These are phyloP conservation scores for Zaprionus lachaisei DNA, from an alignment of 1,140 invertebrate species.

Conservation along the genomic window DNA sequence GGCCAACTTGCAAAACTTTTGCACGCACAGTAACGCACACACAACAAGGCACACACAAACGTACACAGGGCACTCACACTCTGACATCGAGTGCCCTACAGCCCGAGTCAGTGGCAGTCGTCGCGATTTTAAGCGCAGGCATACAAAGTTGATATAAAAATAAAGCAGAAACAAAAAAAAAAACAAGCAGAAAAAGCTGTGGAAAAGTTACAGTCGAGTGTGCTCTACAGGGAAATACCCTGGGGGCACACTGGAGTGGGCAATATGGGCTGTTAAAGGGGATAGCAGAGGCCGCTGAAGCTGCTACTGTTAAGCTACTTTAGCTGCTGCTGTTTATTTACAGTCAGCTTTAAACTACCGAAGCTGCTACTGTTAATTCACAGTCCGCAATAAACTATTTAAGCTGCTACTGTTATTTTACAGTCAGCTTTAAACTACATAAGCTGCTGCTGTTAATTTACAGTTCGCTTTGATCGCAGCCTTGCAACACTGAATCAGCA, in stretches of 20 bases:
- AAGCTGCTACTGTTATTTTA: background rate
- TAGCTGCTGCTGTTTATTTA: too few species aligned
- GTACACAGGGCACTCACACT: slow-evolving; percentile 7
- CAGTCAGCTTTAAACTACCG: too few species aligned
- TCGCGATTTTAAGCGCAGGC: slow-evolving; percentile 70
- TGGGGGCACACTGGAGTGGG: background rate
- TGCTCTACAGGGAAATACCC: slow-evolving; percentile 34
- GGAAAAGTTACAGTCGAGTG: slow-evolving; percentile 21
- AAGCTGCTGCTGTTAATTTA: too few species aligned
- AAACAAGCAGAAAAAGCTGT: slow-evolving; percentile 29
- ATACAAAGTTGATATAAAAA: slow-evolving; percentile 77
- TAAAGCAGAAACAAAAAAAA: slow-evolving; percentile 51
- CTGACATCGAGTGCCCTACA: slow-evolving; percentile 40
- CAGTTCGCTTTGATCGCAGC: too few species aligned
- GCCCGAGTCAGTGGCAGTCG: slow-evolving; percentile 54
- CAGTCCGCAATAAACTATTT: background rate
- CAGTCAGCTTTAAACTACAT: too few species aligned
- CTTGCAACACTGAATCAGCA: too few species aligned
- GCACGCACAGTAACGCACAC: slow-evolving; percentile 65
- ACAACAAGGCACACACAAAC: slow-evolving; percentile 15
- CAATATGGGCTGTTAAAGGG: background rate
- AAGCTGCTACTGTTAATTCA: too few species aligned
- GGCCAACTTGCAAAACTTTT: slow-evolving; percentile 71
- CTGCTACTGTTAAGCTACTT: background rate
- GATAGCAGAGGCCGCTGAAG: too few species aligned